Conservation (phyloP, 23 tunicate species). For the Botrylloides violaceus region DNA sequence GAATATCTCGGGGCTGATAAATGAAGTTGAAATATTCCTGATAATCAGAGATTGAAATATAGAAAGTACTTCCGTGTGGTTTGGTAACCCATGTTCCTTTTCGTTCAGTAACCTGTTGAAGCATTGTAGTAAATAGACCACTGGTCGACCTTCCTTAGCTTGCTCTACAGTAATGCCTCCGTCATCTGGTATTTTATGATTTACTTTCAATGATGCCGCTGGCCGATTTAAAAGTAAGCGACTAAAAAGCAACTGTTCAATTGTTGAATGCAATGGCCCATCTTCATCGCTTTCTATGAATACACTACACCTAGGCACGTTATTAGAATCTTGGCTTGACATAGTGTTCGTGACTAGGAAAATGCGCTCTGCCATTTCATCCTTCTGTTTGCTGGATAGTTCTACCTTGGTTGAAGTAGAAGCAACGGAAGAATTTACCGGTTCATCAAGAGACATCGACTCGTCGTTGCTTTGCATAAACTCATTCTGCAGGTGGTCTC, state of each 20-base stretch:
- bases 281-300: constrained; percentile 12
- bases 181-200: neutral
- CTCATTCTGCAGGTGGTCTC: neutral
- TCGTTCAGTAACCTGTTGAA: constrained; percentile 14
- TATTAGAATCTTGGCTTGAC: neutral
- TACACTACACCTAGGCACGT: neutral
- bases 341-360: constrained; percentile 2
- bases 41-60: neutral
- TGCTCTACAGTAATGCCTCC: neutral
- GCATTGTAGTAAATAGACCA: constrained; percentile 13
- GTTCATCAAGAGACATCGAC: neutral
- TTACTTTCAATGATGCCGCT: neutral
- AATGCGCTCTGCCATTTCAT: constrained; percentile 9
- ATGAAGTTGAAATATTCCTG: constrained; percentile 5
- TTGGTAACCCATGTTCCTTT: neutral
- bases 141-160: constrained; percentile 16
- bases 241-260: constrained; percentile 10
- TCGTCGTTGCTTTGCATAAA: too few relatives aligned
- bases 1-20: constrained; percentile 20
- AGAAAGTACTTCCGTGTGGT: neutral
- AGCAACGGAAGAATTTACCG: neutral
- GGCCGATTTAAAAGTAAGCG: neutral
- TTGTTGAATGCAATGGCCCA: constrained; percentile 17
- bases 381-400: constrained; percentile 5
- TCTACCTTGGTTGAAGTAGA: neutral